phyloP scores from a whole-genome alignment of 2,113 vertebrate genomes.

The Nesoenas mayeri region DNA sequence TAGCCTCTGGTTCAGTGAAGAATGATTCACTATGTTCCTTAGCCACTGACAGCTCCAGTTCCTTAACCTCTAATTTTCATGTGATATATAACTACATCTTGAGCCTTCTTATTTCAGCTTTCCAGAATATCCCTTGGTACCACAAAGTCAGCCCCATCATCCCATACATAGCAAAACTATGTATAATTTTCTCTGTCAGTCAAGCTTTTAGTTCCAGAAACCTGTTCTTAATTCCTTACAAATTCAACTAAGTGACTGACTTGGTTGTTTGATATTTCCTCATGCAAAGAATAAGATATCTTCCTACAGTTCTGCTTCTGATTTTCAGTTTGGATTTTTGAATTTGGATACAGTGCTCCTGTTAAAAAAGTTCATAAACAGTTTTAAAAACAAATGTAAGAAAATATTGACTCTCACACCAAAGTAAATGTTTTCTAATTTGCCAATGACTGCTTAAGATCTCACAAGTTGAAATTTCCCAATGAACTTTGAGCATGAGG shows the following conservation, averaged over 20 bases:
- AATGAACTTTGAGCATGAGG: not conserved
- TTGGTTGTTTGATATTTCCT: not conserved
- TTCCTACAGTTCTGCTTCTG: not conserved
- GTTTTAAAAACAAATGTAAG: not conserved
- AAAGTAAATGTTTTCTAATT: not conserved
- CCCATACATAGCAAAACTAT: not conserved
- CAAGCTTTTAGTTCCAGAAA: not conserved
- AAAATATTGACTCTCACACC: not conserved
- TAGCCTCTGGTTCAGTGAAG: constrained; percentile 36
- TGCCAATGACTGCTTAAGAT: not conserved
- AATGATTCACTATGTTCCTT: constrained; percentile 57
- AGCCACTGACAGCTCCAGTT: constrained; percentile 43
- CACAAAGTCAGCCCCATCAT: not conserved
- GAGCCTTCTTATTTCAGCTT: constrained; percentile 10
- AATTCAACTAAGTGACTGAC: not conserved
- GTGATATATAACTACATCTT: constrained; percentile 20
- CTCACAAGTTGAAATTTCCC: not conserved
- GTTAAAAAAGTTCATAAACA: not conserved
- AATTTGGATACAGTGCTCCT: not conserved
- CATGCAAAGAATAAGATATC: not conserved
- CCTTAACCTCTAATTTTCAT: constrained; percentile 59
- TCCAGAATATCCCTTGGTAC: not conserved
- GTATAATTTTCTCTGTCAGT: constrained; percentile 1
- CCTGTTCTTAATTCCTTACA: constrained; percentile 2
- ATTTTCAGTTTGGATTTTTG: not conserved